Base-by-base conservation (phyloP, 2,113 vertebrate species). In the Myiozetetes cayanensis region DNA sequence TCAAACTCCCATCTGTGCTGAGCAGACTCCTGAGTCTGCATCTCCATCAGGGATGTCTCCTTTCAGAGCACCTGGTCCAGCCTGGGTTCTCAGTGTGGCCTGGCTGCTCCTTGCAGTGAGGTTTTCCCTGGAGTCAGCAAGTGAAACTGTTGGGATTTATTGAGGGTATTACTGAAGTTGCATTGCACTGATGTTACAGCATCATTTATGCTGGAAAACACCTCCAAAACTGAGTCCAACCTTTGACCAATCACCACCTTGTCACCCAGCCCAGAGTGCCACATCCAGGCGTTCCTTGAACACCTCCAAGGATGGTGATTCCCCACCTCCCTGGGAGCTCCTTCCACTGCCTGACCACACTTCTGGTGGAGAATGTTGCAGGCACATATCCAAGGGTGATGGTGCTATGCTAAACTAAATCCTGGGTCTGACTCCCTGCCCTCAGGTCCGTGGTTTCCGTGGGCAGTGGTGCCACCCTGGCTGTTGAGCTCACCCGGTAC, bases 1-100 rank as follows among this genome's bases (percentile, higher is more conserved):
- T 28, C 13, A 14, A 15, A 14, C 15, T 76, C 53, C 25, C 13
- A 9, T 10, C 72, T 35, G n/a, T 33, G 67, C 27, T 0, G 2
- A 66, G 55, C 50, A 30, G 21, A 3, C 17, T 81, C 14, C 1
- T 0, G 3, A 17, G 14, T 14, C 25, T 16, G 22, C 12, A 7
- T 28, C 14, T 76, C 53, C 30, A 4, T 7, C 9, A 17, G 49
- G 35, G 49, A 5, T 2, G 3, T 22, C 39, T 59, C 23, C 9
- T 12, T 21, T 19, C 2, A 19, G 37, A n/a, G 66, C 14, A 0
- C 1, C 3, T 3, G 14, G 5, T 16, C 49, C 76, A 61, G 35
- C 17, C 41, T 17, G 14, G 8, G 4, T 2, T 19, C 66, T 5
- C 6, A 2, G 33, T 3, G 43, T 21, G 50, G 11, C 19, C 67